These are phyloP conservation scores for Porites lobata DNA, from an alignment of 92 coral and sea anemone species.

Conservation along the genomic window DNA sequence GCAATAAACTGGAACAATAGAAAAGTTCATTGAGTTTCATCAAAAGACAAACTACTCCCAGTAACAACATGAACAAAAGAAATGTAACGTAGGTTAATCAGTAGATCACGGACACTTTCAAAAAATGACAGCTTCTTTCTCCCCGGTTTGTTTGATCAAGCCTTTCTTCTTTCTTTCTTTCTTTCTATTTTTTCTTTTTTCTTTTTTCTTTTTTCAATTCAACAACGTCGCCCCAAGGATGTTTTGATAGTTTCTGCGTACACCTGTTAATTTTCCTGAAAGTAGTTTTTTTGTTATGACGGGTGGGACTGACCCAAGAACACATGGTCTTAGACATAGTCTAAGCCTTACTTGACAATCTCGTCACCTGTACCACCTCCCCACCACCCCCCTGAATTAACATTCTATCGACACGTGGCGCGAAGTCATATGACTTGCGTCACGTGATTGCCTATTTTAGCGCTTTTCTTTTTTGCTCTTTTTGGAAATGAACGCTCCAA, in stretches of 20 bases:
- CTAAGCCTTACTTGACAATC: constrained; percentile 7
- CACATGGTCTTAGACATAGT: constrained; percentile 24
- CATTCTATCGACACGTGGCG: constrained; percentile 63
- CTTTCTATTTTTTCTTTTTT: neutral
- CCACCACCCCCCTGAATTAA: constrained; percentile 1
- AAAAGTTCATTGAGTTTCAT: neutral
- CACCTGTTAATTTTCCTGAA: neutral
- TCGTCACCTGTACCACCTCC: constrained; percentile 34
- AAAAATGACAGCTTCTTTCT: neutral
- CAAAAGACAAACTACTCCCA: constrained; percentile 1
- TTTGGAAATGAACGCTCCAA: neutral
- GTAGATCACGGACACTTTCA: neutral
- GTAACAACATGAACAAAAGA: neutral
- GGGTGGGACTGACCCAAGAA: neutral
- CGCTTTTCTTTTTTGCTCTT: neutral
- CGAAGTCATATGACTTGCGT: constrained; percentile 31
- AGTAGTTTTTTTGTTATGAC: constrained; percentile 26
- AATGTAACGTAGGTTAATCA: neutral
- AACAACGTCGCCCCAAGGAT: no score
- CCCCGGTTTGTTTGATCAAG: neutral
- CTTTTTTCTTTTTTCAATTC: neutral
- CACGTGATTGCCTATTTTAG: constrained; percentile 24
- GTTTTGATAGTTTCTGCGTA: neutral
- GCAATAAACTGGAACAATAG: constrained; percentile 23
- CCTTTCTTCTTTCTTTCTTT: neutral